These are phyloP conservation scores for Noctua fimbriata DNA, from an alignment of 2,888 invertebrate species.

Conservation along the genomic window DNA sequence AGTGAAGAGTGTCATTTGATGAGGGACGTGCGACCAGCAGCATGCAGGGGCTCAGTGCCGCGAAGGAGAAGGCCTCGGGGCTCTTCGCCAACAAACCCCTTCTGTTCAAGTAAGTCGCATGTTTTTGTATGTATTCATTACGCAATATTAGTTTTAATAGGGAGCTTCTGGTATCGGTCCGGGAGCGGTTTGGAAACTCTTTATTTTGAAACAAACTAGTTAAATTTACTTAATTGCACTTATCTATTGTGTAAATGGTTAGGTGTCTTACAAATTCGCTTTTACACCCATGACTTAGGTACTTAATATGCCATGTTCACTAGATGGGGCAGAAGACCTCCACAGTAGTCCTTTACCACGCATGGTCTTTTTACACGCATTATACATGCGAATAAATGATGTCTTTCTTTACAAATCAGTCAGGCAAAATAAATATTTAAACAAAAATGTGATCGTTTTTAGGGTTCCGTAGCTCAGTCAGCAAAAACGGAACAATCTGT, in stretches of 20 bases:
- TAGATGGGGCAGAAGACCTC: neutral
- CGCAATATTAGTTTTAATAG: neutral
- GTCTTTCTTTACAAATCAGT: neutral
- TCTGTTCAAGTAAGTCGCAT: slow-evolving; percentile 86
- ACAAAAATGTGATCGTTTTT: neutral
- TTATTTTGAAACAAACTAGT: neutral
- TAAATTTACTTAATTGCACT: neutral
- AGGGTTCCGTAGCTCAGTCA: no score
- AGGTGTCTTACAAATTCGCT: neutral
- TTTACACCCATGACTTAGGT: neutral
- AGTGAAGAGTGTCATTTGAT: slow-evolving; percentile 81
- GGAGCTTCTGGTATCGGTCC: no score
- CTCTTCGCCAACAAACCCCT: slow-evolving; percentile 88
- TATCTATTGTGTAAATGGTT: neutral
- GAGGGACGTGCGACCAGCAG: slow-evolving; percentile 79
- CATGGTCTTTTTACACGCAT: neutral
- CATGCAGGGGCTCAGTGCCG: slow-evolving; percentile 89
- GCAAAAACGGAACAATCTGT: no score
- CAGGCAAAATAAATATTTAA: neutral
- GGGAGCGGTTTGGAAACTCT: neutral
- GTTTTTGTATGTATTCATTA: neutral
- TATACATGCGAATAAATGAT: neutral
- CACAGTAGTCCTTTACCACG: neutral
- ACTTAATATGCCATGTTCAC: neutral
- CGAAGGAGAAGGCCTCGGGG: slow-evolving; percentile 89